Evolutionary conservation across 2,113 vertebrate species (phyloP), one percentile per base, ranked within the genome.

Genomic region (Sakesphorus luctuosus): DNA sequence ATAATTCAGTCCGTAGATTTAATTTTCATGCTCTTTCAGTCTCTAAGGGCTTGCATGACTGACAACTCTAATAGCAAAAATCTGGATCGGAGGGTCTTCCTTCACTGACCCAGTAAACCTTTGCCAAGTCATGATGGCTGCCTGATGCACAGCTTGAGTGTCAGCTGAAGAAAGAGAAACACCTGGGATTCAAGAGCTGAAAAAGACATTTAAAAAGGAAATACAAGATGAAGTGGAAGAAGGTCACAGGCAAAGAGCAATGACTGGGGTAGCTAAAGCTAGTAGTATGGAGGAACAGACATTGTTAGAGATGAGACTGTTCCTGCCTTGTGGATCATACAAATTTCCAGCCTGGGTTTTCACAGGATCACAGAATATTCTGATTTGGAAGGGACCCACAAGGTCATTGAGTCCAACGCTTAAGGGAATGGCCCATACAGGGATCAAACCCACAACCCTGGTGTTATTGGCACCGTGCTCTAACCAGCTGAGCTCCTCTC

Each of bases 41-140:
- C 92, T 84, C 93, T 38, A 62, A 90, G 80, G 92, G 23, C 5
- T 26, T 72, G 29, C 35, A 21, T 75, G 92, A 96, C 73, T 94
- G 96, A 96, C 92, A 96, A 72, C 24, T 77, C 29, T 89, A 96
- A 96, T 84, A 92, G 77, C 69, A 94, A 94, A 97, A 96, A 94
- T 26, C 94, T 96, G 92, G 56, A 89, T 84, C 28, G 0, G 14
- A 81, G 53, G 53, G 59, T 94, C 96, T 93, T 96, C 83, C 80
- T 93, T 82, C 66, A 23, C 28, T 90, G 93, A 91, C 89, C 89
- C 78, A 90, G 63, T 16, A 94, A 96, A 71, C 44, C 49, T 94
- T 68, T 89, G 90, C 93, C 85, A 96, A 95, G 71, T 93, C 40
- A 4, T 94, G 96, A 95, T 94, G 62, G 91, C 65, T 96, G 86